These are phyloP conservation scores for Busseola fusca DNA, from an alignment of 2,888 invertebrate genomes.

Conservation along the genomic window DNA sequence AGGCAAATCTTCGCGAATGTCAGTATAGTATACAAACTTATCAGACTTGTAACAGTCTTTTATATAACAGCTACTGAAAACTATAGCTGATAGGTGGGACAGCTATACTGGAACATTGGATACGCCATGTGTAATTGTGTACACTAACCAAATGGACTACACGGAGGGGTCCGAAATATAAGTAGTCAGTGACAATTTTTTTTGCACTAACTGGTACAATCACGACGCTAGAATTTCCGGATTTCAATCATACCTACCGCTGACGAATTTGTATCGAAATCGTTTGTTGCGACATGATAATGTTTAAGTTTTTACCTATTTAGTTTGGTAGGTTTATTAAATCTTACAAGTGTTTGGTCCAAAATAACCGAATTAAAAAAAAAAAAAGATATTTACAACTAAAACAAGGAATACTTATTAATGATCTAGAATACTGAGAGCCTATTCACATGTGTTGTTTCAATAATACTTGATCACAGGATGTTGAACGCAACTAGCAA, in stretches of 20 bases:
- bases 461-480: background rate
- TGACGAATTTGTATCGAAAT: background rate
- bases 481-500: background rate
- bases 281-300: background rate
- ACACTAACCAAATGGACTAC: too few species aligned
- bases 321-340: background rate
- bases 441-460: background rate
- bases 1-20: background rate
- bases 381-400: background rate
- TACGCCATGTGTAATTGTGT: too few species aligned
- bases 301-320: background rate
- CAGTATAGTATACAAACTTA: background rate
- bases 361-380: background rate
- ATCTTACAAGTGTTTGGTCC: background rate
- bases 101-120: too few species aligned
- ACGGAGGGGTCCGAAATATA: too few species aligned
- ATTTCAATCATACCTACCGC: background rate
- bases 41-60: background rate
- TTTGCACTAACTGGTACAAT: background rate
- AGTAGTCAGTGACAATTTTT: constrained; percentile 8
- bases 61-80: too few species aligned
- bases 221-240: constrained; percentile 5
- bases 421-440: background rate
- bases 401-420: background rate
- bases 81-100: too few species aligned